Conservation (phyloP, 92 coral and sea anemone genomes). For the Parazoanthus swiftii region DNA sequence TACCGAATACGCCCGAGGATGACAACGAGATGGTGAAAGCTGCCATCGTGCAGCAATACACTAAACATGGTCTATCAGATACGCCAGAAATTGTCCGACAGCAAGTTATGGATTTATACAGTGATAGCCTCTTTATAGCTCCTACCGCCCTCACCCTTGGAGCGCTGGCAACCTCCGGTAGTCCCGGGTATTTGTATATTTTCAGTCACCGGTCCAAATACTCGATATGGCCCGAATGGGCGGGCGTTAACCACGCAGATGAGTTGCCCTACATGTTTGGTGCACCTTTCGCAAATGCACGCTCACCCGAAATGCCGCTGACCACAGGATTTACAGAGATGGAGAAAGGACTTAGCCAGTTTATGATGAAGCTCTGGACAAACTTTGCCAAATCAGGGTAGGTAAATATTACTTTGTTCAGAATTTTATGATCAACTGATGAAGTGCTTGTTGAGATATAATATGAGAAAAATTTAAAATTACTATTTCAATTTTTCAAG, state of each 20-base stretch:
- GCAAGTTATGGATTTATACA: conserved; percentile 33
- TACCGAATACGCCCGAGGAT: conserved; percentile 34
- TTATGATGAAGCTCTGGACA: conserved; percentile 72
- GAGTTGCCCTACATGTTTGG: conserved; percentile 56
- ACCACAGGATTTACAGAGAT: conserved; percentile 36
- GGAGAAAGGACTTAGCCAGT: conserved; percentile 49
- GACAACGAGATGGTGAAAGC: conserved; percentile 49
- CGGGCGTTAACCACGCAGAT: conserved; percentile 55
- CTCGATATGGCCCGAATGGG: conserved; percentile 54
- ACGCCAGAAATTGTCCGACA: conserved; percentile 38
- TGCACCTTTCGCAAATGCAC: conserved; percentile 9
- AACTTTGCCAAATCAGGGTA: conserved; percentile 87
- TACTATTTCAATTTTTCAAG: too few species aligned
- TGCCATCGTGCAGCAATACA: conserved; percentile 58
- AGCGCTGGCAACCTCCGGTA: conserved; percentile 40
- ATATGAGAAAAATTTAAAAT: too few species aligned
- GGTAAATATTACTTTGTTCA: not conserved
- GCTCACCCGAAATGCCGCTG: not conserved
- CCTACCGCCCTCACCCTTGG: conserved; percentile 38
- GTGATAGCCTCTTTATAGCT: conserved; percentile 43
- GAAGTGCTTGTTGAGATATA: too few species aligned
- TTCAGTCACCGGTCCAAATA: conserved; percentile 52
- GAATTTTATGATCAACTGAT: too few species aligned
- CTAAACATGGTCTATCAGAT: conserved; percentile 49
- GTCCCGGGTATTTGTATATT: conserved; percentile 48